These are phyloP conservation scores for Endomychus coccineus DNA, from an alignment of 2,888 invertebrate species.

Conservation along the genomic window DNA sequence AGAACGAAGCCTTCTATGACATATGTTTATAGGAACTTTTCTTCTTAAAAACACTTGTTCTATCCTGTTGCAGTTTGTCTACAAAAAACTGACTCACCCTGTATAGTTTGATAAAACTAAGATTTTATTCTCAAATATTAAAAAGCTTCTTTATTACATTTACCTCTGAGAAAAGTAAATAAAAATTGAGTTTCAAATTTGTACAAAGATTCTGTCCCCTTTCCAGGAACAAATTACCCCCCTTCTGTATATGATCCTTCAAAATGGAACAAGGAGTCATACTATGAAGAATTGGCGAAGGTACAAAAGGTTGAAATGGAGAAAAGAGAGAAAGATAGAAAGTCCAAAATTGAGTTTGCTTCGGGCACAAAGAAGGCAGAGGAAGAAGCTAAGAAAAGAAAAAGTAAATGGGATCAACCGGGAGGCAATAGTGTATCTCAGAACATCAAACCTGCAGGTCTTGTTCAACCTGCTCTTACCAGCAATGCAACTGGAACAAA, in stretches of 20 bases:
- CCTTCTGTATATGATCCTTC: slow-evolving; percentile 88
- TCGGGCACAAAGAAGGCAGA: slow-evolving; percentile 59
- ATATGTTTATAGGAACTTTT: too few relatives aligned
- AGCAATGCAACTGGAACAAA: slow-evolving; percentile 82
- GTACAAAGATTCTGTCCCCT: too few relatives aligned
- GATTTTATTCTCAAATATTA: too few relatives aligned
- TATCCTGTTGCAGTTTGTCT: too few relatives aligned
- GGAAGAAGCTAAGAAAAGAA: slow-evolving; percentile 70
- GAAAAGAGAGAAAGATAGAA: slow-evolving; percentile 81
- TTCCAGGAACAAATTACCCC: slow-evolving; percentile 80
- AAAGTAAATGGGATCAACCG: slow-evolving; percentile 91
- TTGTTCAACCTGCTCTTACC: slow-evolving; percentile 68
- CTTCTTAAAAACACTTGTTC: too few relatives aligned
- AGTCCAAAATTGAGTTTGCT: slow-evolving; percentile 76
- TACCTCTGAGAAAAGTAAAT: too few relatives aligned
- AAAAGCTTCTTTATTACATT: too few relatives aligned
- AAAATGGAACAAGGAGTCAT: slow-evolving; percentile 87
- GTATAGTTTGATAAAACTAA: too few relatives aligned
- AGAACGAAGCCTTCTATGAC: too few relatives aligned
- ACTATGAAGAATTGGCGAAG: slow-evolving; percentile 85
- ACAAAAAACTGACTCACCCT: too few relatives aligned
- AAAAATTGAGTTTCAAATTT: too few relatives aligned
- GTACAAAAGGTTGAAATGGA: slow-evolving; percentile 91
- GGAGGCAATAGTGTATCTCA: slow-evolving; percentile 53
- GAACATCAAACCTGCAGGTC: slow-evolving; percentile 59